phyloP scores from a whole-genome alignment of 2,797 vertebrate genomes.

The Danio choprae region DNA sequence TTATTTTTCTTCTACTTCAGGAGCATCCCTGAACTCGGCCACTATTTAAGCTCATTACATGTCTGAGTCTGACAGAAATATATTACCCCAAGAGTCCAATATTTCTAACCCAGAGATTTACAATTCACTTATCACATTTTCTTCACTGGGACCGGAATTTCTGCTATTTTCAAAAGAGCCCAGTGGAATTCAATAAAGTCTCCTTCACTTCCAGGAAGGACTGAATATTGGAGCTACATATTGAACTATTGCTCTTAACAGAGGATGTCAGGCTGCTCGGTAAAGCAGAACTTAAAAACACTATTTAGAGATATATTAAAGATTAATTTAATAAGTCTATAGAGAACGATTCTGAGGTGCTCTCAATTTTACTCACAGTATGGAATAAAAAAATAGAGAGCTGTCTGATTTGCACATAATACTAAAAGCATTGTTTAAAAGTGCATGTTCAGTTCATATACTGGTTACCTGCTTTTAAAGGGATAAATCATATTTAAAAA shows the following conservation, averaged over 20 bases:
- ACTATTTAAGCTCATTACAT: slow-evolving; percentile 80
- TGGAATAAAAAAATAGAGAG: neutral
- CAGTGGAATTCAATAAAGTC: slow-evolving; percentile 75
- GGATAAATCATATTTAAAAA: too few species aligned
- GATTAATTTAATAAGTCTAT: slow-evolving; percentile 37
- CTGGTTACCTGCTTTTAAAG: neutral
- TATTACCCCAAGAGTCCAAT: slow-evolving; percentile 72
- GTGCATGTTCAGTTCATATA: neutral
- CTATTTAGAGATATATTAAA: slow-evolving; percentile 41
- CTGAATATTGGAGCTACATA: slow-evolving; percentile 56
- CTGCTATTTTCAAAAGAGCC: slow-evolving; percentile 55
- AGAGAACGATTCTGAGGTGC: slow-evolving; percentile 1
- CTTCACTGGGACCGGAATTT: slow-evolving; percentile 66
- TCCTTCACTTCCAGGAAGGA: slow-evolving; percentile 63
- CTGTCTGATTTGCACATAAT: neutral
- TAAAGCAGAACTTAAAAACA: slow-evolving; percentile 49
- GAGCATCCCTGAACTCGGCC: slow-evolving; percentile 60
- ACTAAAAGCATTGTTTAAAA: neutral
- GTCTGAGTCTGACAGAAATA: slow-evolving; percentile 73
- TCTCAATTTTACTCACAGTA: neutral
- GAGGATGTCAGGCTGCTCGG: slow-evolving; percentile 49
- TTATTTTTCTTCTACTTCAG: neutral
- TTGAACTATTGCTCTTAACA: slow-evolving; percentile 47
- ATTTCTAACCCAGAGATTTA: slow-evolving; percentile 70
- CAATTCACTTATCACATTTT: slow-evolving; percentile 69